Evolutionary conservation across 2,797 vertebrate species (phyloP).

Genomic region (Tolypeutes matacus): DNA sequence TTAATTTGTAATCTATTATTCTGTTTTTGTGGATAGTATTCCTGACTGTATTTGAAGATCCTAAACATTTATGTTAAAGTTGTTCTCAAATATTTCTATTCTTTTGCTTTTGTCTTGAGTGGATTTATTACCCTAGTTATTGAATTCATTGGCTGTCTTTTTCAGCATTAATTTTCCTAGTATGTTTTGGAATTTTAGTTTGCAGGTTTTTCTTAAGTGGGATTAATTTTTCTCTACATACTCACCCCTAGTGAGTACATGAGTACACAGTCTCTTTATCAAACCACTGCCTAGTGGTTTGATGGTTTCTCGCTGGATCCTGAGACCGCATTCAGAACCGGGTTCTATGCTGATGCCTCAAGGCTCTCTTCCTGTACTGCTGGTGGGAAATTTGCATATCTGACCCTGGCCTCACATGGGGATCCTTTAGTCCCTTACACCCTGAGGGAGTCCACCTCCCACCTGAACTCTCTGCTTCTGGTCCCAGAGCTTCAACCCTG

Average conservation of each 20-base stretch:
- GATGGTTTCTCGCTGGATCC: background rate
- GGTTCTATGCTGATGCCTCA: background rate
- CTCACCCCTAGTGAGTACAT: background rate
- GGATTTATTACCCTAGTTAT: background rate
- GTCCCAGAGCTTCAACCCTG: background rate
- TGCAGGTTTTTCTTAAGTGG: background rate
- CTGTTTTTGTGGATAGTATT: background rate
- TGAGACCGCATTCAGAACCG: background rate
- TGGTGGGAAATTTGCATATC: background rate
- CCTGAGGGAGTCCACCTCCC: background rate
- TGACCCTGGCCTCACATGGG: background rate
- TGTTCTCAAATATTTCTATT: constrained; percentile 11
- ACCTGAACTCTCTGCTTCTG: background rate
- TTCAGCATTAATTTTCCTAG: background rate
- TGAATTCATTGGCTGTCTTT: background rate
- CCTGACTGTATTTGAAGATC: constrained; percentile 34
- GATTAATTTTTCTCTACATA: constrained; percentile 34
- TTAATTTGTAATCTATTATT: constrained; percentile 43
- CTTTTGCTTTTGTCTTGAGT: constrained; percentile 14
- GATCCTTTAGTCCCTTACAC: background rate
- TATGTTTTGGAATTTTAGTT: constrained; percentile 36
- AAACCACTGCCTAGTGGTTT: background rate
- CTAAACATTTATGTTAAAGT: constrained; percentile 39
- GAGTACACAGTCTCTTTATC: too few species aligned
- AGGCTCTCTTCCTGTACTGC: background rate